Percentiles rank a stretch among this genome's conserved stretches.
These are phyloP conservation scores for Mesaphorura yosii DNA, from an alignment of 1,140 invertebrate genomes.

Conservation along the genomic window DNA sequence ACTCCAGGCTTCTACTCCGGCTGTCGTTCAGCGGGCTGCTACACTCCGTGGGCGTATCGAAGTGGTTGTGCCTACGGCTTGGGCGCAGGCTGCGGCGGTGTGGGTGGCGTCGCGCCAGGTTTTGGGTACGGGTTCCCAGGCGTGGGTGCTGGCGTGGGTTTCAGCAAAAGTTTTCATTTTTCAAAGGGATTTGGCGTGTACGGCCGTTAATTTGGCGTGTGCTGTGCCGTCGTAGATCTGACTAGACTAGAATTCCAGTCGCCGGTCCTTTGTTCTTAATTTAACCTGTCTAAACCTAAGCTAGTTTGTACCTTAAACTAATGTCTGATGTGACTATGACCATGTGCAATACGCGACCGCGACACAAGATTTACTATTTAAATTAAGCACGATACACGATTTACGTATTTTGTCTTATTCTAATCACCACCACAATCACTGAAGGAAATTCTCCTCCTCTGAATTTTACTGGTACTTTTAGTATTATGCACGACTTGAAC, in stretches of 20 bases:
- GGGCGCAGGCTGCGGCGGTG: too few relatives aligned
- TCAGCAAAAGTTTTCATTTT: slow-evolving; percentile 12
- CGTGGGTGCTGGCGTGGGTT: slow-evolving; percentile 4
- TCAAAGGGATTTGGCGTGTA: background rate
- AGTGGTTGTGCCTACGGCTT: slow-evolving; percentile 5
- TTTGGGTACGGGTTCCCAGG: background rate
- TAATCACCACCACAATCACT: too few relatives aligned
- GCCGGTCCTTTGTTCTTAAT: background rate
- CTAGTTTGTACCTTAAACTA: background rate
- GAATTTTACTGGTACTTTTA: too few relatives aligned
- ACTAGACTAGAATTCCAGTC: background rate
- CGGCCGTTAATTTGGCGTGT: background rate
- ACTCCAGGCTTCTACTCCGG: background rate
- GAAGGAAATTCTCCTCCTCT: too few relatives aligned
- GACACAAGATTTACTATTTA: too few relatives aligned
- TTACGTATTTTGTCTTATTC: too few relatives aligned
- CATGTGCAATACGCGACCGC: too few relatives aligned
- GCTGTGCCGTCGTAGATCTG: too few relatives aligned
- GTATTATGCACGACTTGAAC: background rate
- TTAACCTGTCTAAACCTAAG: background rate
- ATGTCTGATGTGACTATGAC: background rate
- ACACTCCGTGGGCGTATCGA: background rate
- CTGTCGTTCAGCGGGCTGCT: background rate
- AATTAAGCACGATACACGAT: too few relatives aligned
- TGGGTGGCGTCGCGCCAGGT: background rate